Evolutionary conservation across 2,113 vertebrate genomes (phyloP), one percentile per base, ranked within the genome.

Genomic region (Apistogramma diplotaenia): DNA sequence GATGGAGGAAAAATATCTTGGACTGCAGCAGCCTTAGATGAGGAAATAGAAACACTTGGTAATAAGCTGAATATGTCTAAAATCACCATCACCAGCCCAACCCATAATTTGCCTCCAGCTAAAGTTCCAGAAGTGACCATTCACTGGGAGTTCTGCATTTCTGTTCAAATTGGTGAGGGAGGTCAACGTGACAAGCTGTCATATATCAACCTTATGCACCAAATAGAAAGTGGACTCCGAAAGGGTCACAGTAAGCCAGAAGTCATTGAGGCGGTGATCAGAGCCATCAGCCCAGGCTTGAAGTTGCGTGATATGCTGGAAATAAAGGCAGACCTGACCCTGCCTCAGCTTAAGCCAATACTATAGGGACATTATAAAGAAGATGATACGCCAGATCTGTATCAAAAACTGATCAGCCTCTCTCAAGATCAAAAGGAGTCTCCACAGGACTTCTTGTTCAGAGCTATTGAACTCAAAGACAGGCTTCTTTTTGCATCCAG

Each of bases 331-430:
- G 60, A 56, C 25, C n/a, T 55, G 6, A 53, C 21, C 8, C 6
- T 56, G 12, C 15, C 53, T 37, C 51, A 23, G n/a, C 21, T 65
- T 25, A 56, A 56, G 9, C 56, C 51, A 10, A 74, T 74, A 74
- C 18, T 56, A 21, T 56, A 25, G 18, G 53, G 53, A 56, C n/a
- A 74, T 74, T 74, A 74, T 21, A 56, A 29, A 37, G 71, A 55
- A 55, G 51, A 56, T 0, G 29, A 55, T 29, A 25, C 51, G 18
- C 56, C 51, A 18, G 31, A 74, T 9, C 31, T 56, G 21, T 56
- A 56, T n/a, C 31, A 74, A 23, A 74, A 56, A 37, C 71, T 74
- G 4, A 23, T 56, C 4, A 74, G 16, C 10, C 21, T 74, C 25
- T 56, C 31, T 5, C 53, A 74, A 9, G 53, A 74, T 8, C 51